Percentiles rank a stretch among this genome's conserved stretches.
Conservation (phyloP, 2,888 invertebrate genomes). For the Acrobasis suavella region DNA sequence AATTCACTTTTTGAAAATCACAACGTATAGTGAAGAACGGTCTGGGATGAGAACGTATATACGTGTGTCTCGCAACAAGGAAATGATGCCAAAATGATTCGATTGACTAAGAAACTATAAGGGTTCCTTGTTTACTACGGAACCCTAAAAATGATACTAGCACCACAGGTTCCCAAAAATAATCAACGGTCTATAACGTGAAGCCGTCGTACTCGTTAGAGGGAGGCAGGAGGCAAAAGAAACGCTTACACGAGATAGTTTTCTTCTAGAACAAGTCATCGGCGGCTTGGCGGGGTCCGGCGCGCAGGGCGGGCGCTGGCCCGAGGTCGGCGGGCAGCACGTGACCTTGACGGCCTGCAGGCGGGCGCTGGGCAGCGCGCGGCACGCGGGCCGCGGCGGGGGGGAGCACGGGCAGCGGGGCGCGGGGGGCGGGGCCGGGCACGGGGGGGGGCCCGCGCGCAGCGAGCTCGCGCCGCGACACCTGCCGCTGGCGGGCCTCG, state of each 20-base stretch:
- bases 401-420: not conserved
- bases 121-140: too few species aligned
- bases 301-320: slow-evolving; percentile 42
- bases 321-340: slow-evolving; percentile 44
- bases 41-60: too few species aligned
- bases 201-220: too few species aligned
- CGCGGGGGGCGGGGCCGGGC: slow-evolving; percentile 3
- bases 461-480: slow-evolving; percentile 40
- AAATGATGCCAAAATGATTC: too few species aligned
- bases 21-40: too few species aligned
- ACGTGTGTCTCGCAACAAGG: too few species aligned
- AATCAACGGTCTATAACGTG: too few species aligned
- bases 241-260: not conserved
- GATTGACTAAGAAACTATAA: too few species aligned
- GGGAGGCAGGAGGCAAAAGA: too few species aligned
- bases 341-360: slow-evolving; percentile 37
- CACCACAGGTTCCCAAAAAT: too few species aligned
- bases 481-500: slow-evolving; percentile 20
- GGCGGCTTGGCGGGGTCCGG: slow-evolving; percentile 23
- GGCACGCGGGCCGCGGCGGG: slow-evolving; percentile 30
- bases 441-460: slow-evolving; percentile 23
- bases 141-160: too few species aligned
- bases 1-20: too few species aligned
- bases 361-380: slow-evolving; percentile 26
- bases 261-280: slow-evolving; percentile 29